Evolutionary conservation across 2,113 vertebrate genomes (phyloP).

Genomic region (Lepus americanus): DNA sequence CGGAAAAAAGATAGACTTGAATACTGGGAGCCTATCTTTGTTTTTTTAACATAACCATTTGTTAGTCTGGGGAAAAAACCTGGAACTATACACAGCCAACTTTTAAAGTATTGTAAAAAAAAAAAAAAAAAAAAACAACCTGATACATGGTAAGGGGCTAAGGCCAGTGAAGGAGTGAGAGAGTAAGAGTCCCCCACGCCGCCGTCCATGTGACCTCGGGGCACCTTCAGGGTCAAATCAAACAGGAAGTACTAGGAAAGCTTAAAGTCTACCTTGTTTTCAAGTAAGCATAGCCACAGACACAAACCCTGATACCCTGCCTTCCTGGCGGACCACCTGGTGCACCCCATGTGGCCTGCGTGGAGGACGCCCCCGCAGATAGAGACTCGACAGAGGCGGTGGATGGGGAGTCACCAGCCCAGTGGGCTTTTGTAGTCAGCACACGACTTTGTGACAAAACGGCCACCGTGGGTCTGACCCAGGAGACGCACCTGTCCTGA

Average conservation of each 20-base stretch:
- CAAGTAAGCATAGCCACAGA: conserved; percentile 2
- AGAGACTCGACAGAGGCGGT: background rate
- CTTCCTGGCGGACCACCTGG: background rate
- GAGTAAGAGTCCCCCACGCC: background rate
- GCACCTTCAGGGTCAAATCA: background rate
- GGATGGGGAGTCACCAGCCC: background rate
- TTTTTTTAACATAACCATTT: conserved; percentile 61
- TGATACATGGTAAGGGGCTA: background rate
- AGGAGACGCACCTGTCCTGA: background rate
- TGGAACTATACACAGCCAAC: conserved; percentile 21
- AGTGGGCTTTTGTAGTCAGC: background rate
- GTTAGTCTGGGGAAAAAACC: conserved; percentile 15
- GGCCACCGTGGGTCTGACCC: background rate
- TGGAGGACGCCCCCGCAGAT: background rate
- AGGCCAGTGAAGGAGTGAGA: no score
- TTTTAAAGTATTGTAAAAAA: conserved; percentile 19
- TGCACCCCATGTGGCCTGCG: background rate
- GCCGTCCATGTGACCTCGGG: background rate
- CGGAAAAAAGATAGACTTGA: background rate
- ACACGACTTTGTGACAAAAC: background rate
- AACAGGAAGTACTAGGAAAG: conserved; percentile 6
- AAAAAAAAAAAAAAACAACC: background rate
- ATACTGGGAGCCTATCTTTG: conserved; percentile 34
- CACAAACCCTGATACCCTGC: background rate
- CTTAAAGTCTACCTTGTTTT: conserved; percentile 19